phyloP scores from a whole-genome alignment of 2,888 invertebrate genomes.

The Nemapogon koenigi region DNA sequence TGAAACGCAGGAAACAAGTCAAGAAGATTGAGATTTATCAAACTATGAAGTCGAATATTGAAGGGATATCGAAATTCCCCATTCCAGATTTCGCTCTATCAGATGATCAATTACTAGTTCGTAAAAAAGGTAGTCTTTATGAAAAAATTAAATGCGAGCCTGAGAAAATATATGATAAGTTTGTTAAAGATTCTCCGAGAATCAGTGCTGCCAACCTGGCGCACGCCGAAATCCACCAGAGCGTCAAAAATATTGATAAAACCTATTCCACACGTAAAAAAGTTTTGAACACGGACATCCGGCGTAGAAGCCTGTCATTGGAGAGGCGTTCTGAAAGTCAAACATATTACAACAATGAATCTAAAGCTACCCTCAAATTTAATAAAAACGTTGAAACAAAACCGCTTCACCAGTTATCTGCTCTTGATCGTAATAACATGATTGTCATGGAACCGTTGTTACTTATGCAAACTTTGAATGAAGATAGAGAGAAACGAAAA shows the following conservation, averaged over 20 bases:
- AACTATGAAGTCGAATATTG: constrained; percentile 9
- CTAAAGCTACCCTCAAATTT: constrained; percentile 4
- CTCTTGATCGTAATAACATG: constrained; percentile 29
- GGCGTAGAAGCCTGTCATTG: constrained; percentile 8
- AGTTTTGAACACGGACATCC: constrained; percentile 15
- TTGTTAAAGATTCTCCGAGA: constrained; percentile 19
- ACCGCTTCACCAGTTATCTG: constrained; percentile 29
- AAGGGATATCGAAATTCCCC: constrained; percentile 18
- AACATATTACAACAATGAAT: constrained; percentile 1
- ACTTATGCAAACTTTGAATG: constrained; percentile 46
- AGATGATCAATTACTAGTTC: constrained; percentile 19
- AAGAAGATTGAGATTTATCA: constrained; percentile 10
- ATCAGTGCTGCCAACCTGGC: constrained; percentile 18
- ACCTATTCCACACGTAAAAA: constrained; percentile 15
- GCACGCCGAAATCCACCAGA: constrained; percentile 16
- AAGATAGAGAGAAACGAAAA: constrained; percentile 25
- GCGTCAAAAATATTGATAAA: constrained; percentile 22
- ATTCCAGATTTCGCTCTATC: constrained; percentile 25
- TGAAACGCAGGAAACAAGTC: constrained; percentile 18
- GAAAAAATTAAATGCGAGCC: constrained; percentile 20
- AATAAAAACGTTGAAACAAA: constrained; percentile 29
- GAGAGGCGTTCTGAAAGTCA: constrained; percentile 13
- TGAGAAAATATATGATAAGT: constrained; percentile 25
- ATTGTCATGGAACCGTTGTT: constrained; percentile 53
- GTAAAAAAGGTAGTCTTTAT: constrained; percentile 17